Base-by-base conservation (phyloP, 2,113 vertebrate genomes). In the Micromys minutus region DNA sequence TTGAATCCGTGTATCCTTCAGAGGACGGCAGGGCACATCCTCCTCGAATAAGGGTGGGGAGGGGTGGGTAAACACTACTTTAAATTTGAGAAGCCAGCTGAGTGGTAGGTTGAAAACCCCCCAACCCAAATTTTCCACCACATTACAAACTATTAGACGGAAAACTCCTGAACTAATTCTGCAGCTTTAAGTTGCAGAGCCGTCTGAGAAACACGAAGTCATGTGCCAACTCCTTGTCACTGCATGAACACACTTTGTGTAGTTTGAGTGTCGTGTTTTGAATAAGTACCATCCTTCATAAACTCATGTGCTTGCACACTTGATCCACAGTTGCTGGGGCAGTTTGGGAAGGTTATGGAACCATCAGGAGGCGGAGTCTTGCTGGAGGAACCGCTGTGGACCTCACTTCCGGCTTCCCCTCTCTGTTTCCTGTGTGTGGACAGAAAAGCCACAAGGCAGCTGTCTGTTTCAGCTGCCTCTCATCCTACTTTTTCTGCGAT, bases 71-170 rank as follows among this genome's bases (percentile, higher is more conserved):
- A 71, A 21, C 34, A 57, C 0, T 67, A 39, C 77, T 94, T 94
- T 21, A 22, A 93, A 94, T 94, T 26, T 36, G 15, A 79, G 72
- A 88, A 79, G 11, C 5, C 29, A 67, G 11, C 16, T 87, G 93
- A 89, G 83, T 34, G 63, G 63, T 55, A 94, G n/a, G 31, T 71
- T 90, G 21, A 52, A 90, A 96, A 88, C 74, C 45, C 96, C 69
- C 29, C 90, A 72, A 29, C 75, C 17, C 24, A 79, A 36, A 26
- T 15, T 69, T 61, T 93, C 59, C n/a, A 59, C 52, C 52, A 19
- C 31, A 79, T 79, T 52, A 17, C 31, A 79, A 36, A 52, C 34
- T 79, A 79, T 36, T 52, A 79, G 36, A 36, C 52, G 31, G 16
- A 36, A 77, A 79, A 79, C 52, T 34, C 8, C 31, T 36, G 50